Conservation (phyloP, 2,888 invertebrate genomes). For the Tortricodes alternella region DNA sequence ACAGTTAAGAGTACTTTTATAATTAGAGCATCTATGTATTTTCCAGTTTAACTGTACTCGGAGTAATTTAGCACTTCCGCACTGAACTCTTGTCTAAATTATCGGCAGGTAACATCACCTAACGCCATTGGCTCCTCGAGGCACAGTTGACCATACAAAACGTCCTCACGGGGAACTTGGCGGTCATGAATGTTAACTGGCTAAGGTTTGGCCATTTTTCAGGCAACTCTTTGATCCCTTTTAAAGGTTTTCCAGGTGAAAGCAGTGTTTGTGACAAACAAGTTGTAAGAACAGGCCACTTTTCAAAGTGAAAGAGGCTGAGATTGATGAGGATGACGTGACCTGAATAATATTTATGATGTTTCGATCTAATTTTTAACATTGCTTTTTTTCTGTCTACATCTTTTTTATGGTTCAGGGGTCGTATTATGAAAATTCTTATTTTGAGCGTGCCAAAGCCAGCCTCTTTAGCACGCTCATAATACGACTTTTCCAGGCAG, state of each 20-base stretch:
- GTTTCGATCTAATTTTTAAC: too few relatives aligned
- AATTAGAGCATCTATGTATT: not conserved
- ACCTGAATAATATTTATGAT: too few relatives aligned
- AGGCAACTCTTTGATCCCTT: not conserved
- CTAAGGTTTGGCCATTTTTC: constrained; percentile 3
- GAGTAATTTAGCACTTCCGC: constrained; percentile 10
- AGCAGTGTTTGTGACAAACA: not conserved
- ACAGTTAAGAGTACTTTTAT: not conserved
- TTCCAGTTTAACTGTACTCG: constrained; percentile 7
- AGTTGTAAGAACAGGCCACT: too few relatives aligned
- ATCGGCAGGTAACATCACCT: not conserved
- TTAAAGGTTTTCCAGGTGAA: not conserved
- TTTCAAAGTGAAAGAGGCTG: too few relatives aligned
- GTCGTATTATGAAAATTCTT: too few relatives aligned
- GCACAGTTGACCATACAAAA: not conserved
- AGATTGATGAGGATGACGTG: too few relatives aligned
- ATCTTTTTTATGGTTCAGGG: too few relatives aligned
- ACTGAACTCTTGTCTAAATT: constrained; percentile 5
- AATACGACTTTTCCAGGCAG: too few relatives aligned
- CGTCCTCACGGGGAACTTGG: not conserved
- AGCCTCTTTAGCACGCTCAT: too few relatives aligned
- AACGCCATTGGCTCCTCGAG: constrained; percentile 2
- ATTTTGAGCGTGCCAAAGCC: too few relatives aligned
- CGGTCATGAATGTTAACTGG: not conserved
- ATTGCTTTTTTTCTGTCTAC: too few relatives aligned